Base-by-base conservation (phyloP, 2,113 vertebrate genomes). In the Hippocampus mohnikei region DNA sequence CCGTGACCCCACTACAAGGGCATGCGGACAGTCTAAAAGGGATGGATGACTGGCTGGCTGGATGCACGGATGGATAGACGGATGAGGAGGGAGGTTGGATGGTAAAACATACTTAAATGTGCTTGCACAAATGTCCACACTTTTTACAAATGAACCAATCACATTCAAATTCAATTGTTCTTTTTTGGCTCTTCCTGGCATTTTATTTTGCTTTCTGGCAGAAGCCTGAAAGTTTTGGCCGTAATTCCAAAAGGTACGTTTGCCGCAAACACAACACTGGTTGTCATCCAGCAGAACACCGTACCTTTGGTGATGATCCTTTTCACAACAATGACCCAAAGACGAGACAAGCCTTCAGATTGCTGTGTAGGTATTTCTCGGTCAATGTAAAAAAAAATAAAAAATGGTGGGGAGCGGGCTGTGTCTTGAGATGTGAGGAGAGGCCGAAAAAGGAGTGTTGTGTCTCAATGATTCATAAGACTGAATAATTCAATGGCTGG, bases 381-480 rank as follows among this genome's bases (percentile, higher is more conserved):
- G 33, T 82, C 84, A 74, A 84, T 83, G 73, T 85, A 81, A 37
- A 80, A n/a, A 59, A 0, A 16, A 29, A 27, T 9, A 44, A 65
- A 67, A 52, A 74, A 72, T 61, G 62, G 66, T 41, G 60, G 70
- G 65, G 72, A 73, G 75, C 73, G 76, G 25, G 21, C 27, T 12
- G 75, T 81, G 71, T 73, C 81, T 83, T 73, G 68, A 71, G 71
- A 77, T 85, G 70, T 72, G 75, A 87, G 73, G 65, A 79, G 23
- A 78, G 76, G 81, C 86, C 82, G 81, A 84, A 86, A 91, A 88
- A 85, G 86, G 84, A 89, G 82, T 85, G 74, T 81, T 71, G 71
- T 78, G 86, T 88, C 80, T 91, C 88, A 92, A 92, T 91, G 89
- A 91, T 92, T 92, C 87, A 92, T 92, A 90, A 89, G 68, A 71